Percentiles rank a stretch among this genome's conserved stretches.
These are phyloP conservation scores for Eristalis tenax DNA, from an alignment of 2,888 invertebrate species.

Conservation along the genomic window DNA sequence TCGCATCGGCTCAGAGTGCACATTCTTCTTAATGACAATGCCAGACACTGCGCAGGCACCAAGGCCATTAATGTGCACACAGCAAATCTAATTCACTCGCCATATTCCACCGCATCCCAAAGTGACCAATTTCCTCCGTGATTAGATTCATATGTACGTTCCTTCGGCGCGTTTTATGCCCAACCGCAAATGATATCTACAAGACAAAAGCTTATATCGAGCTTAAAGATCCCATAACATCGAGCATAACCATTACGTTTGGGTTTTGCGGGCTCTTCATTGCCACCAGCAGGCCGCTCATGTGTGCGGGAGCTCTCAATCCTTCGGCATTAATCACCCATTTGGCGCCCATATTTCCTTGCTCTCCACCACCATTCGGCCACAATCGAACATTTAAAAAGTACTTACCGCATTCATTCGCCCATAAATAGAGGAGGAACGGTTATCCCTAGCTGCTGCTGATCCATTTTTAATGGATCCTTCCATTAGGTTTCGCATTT, in stretches of 20 bases:
- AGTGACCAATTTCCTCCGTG: background rate
- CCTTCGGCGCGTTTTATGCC: background rate
- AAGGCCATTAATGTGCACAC: background rate
- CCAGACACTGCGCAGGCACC: background rate
- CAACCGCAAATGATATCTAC: background rate
- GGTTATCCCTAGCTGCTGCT: background rate
- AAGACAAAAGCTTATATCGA: background rate
- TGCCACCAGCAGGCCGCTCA: background rate
- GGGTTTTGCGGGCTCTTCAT: background rate
- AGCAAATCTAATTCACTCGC: background rate
- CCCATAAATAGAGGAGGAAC: constrained; percentile 4
- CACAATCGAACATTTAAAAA: constrained; percentile 36
- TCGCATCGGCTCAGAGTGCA: background rate
- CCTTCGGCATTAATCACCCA: constrained; percentile 7
- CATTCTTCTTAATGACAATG: background rate
- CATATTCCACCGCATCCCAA: background rate
- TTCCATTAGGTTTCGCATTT: constrained; percentile 29
- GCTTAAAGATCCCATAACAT: background rate
- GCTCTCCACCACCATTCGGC: constrained; percentile 15
- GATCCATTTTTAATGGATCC: constrained; percentile 60
- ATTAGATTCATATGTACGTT: background rate
- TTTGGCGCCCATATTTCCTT: constrained; percentile 9
- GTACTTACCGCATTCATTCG: constrained; percentile 19
- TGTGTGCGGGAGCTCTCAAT: background rate
- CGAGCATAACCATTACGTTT: background rate